Base-by-base conservation (phyloP, 2,797 vertebrate species). In the Psittacula derbiana region DNA sequence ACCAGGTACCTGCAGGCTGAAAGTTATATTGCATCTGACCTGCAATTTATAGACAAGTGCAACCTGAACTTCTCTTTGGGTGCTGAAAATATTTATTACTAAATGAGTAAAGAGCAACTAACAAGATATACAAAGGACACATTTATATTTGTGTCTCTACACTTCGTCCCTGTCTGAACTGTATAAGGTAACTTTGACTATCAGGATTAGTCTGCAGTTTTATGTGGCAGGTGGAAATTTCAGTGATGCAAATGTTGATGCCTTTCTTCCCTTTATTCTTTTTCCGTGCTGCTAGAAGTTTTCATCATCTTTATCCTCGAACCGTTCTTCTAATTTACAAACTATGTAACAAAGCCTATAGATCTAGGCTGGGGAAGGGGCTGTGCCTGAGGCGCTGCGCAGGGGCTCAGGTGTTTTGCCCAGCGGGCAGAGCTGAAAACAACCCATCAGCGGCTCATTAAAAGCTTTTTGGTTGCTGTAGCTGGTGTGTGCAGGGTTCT, bases 401-500 rank as follows among this genome's bases (percentile, higher is more conserved):
- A 90, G 57, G 5, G 58, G 46, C 50, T 23, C 65, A 80, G 38
- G 31, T 62, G 73, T 25, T 80, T 46, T 58, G 14, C 30, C 30
- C 18, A 50, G 25, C 46, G 80, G 50, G 23, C 80, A 80, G 65
- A 86, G 73, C 17, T 86, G 55, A 25, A 28, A 86, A 65, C 24
- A 62, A 28, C 30, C 31, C 47, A 70, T 24, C 58, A 31, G 41
- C 18, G 72, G 61, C 61, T 36, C 65, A 75, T n/a, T 67, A 91
- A 92, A 85, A 47, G 27, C n/a, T 38, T 43, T 43, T 38, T 3
- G 2, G 16, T 3, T 8, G 12, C 17, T 21, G 1, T 2, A 16
- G 10, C 1, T 3, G 6, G 1, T 21, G 40, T 7, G 3, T 33
- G 31, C 1, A 20, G 53, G 52, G 1, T 8, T 72, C 40, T 75